A percentile compares a stretch with the other conserved stretches of the same genome.
phyloP scores from a whole-genome alignment of 2,797 vertebrate genomes.

The Paratrypauchen microcephalus region DNA sequence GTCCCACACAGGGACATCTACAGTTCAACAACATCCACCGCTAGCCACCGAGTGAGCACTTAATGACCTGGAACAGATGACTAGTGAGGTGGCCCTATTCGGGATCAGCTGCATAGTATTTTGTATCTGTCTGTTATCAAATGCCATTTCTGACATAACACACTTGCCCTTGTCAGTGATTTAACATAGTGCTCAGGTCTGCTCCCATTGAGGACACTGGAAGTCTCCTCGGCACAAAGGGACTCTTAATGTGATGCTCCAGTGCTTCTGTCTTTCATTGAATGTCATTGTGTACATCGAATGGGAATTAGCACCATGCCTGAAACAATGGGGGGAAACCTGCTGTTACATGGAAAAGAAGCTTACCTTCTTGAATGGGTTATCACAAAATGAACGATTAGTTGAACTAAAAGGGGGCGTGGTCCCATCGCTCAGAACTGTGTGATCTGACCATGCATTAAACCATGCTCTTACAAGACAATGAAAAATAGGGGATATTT shows the following conservation, averaged over 20 bases:
- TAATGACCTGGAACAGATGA: conserved; percentile 63
- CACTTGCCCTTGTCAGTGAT: conserved; percentile 35
- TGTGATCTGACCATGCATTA: too few relatives aligned
- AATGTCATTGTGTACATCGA: conserved; percentile 24
- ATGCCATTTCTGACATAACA: conserved; percentile 41
- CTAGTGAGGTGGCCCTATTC: conserved; percentile 42
- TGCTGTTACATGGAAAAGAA: conserved; percentile 22
- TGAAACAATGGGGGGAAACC: conserved; percentile 37
- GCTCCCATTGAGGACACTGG: conserved; percentile 45
- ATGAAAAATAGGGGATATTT: too few relatives aligned
- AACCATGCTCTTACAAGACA: too few relatives aligned
- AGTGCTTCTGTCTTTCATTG: conserved; percentile 30
- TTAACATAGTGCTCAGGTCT: conserved; percentile 57
- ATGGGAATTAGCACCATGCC: conserved; percentile 36
- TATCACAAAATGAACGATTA: conserved; percentile 1
- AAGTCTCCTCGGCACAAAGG: conserved; percentile 42
- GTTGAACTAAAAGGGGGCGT: too few relatives aligned
- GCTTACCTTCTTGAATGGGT: neutral
- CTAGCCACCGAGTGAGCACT: conserved; percentile 34
- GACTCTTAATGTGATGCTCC: conserved; percentile 36
- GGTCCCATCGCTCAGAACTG: too few relatives aligned
- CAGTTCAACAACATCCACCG: conserved; percentile 24
- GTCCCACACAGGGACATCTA: conserved; percentile 24
- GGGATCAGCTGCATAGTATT: conserved; percentile 34
- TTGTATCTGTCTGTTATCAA: conserved; percentile 31